phyloP scores from a whole-genome alignment of 2,888 invertebrate genomes.

The Drosophila limbata region DNA sequence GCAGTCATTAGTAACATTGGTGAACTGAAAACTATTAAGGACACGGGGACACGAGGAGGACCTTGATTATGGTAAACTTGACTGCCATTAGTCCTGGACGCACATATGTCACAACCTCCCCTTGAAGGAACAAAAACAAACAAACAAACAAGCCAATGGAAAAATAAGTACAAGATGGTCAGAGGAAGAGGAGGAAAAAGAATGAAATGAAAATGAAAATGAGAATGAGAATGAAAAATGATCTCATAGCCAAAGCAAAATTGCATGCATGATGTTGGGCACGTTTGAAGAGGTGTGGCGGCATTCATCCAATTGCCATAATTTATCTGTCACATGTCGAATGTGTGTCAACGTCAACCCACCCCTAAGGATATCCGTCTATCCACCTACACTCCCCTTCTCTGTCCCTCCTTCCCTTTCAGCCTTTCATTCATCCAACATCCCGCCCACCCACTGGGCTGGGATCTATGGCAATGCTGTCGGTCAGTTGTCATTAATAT shows the following conservation, averaged over 20 bases:
- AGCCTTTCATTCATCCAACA: slow-evolving; percentile 5
- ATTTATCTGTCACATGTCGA: slow-evolving; percentile 81
- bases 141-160: slow-evolving; percentile 35
- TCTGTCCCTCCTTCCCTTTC: background rate
- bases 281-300: slow-evolving; percentile 61
- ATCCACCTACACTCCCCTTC: background rate
- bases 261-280: slow-evolving; percentile 56
- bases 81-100: slow-evolving; percentile 53
- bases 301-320: slow-evolving; percentile 74
- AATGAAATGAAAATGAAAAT: slow-evolving; percentile 68
- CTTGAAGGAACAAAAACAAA: slow-evolving; percentile 18
- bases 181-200: background rate
- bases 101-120: slow-evolving; percentile 68
- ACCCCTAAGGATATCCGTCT: slow-evolving; percentile 11
- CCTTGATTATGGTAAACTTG: slow-evolving; percentile 50
- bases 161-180: slow-evolving; percentile 6
- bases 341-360: slow-evolving; percentile 73
- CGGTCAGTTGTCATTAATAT: slow-evolving; percentile 82
- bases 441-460: slow-evolving; percentile 57
- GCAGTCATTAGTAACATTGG: slow-evolving; percentile 59
- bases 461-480: slow-evolving; percentile 66
- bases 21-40: slow-evolving; percentile 69
- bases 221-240: slow-evolving; percentile 75
- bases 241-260: slow-evolving; percentile 62
- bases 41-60: slow-evolving; percentile 22